Percentiles rank a stretch among this genome's conserved stretches.
These are phyloP conservation scores for Euspilapteryx auroguttella DNA, from an alignment of 2,888 invertebrate genomes.

Conservation along the genomic window DNA sequence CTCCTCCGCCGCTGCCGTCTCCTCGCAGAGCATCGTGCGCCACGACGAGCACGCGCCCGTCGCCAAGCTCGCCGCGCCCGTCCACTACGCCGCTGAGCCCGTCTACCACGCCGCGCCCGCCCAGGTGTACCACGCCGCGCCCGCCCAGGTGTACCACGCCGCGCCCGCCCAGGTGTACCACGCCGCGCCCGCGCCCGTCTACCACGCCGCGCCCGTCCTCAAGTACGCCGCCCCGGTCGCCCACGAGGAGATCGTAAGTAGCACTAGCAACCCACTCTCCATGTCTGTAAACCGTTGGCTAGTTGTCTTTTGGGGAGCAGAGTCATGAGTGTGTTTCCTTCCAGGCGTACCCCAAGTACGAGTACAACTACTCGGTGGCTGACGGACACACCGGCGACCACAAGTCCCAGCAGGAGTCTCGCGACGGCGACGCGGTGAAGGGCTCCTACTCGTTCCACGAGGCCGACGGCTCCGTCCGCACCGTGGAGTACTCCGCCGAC, in stretches of 20 bases:
- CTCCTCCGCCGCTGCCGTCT: slow-evolving; percentile 30
- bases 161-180: slow-evolving; percentile 9
- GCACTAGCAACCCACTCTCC: too few species aligned
- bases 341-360: slow-evolving; percentile 56
- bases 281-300: too few species aligned
- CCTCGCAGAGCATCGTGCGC: slow-evolving; percentile 14
- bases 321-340: slow-evolving; percentile 3
- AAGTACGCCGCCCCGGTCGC: slow-evolving; percentile 20
- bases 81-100: too few species aligned
- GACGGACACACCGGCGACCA: slow-evolving; percentile 60
- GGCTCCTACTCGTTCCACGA: slow-evolving; percentile 14
- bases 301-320: too few species aligned
- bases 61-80: too few species aligned
- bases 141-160: slow-evolving; percentile 10
- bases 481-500: slow-evolving; percentile 23
- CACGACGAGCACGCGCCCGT: slow-evolving; percentile 18
- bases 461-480: slow-evolving; percentile 24
- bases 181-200: slow-evolving; percentile 13
- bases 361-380: slow-evolving; percentile 57
- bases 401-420: slow-evolving; percentile 48
- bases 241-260: slow-evolving; percentile 16
- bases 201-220: slow-evolving; percentile 12
- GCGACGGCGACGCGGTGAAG: slow-evolving; percentile 47
- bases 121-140: slow-evolving; percentile 10
- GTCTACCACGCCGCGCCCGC: slow-evolving; percentile 8